phyloP scores from a whole-genome alignment of 2,113 vertebrate genomes.

The Caranx melampygus region DNA sequence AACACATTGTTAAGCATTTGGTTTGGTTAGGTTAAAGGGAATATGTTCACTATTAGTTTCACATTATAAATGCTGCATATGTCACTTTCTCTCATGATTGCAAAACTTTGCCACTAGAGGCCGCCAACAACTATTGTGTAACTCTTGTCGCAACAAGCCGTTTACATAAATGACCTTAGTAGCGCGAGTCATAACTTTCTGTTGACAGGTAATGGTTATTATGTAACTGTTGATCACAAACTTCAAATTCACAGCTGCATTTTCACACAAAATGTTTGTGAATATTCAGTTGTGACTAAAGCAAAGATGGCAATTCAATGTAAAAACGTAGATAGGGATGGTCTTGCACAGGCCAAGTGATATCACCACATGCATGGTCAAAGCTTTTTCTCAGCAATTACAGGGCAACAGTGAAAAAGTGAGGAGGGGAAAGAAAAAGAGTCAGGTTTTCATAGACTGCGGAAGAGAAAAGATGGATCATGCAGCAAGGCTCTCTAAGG shows the following conservation, averaged over 20 bases:
- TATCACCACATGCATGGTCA: not conserved
- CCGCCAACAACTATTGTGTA: not conserved
- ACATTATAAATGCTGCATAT: not conserved
- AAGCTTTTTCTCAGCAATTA: not conserved
- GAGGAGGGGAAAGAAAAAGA: not conserved
- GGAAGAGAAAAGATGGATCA: constrained; percentile 1
- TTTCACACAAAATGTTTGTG: too few relatives aligned
- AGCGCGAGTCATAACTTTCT: too few relatives aligned
- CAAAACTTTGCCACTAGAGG: not conserved
- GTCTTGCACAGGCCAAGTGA: not conserved
- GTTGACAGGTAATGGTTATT: too few relatives aligned
- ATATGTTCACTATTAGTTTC: not conserved
- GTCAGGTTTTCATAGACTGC: constrained; percentile 1
- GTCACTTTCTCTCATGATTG: not conserved
- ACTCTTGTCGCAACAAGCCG: not conserved
- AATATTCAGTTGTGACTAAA: too few relatives aligned
- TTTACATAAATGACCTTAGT: not conserved
- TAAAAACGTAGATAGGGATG: too few relatives aligned
- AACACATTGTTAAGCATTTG: not conserved
- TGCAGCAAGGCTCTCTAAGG: not conserved
- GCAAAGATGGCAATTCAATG: too few relatives aligned
- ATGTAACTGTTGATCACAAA: too few relatives aligned
- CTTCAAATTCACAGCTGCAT: too few relatives aligned
- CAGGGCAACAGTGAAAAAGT: not conserved
- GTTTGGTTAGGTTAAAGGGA: too few relatives aligned